Conservation (phyloP, 2,888 invertebrate species). For the Sympetrum striolatum region DNA sequence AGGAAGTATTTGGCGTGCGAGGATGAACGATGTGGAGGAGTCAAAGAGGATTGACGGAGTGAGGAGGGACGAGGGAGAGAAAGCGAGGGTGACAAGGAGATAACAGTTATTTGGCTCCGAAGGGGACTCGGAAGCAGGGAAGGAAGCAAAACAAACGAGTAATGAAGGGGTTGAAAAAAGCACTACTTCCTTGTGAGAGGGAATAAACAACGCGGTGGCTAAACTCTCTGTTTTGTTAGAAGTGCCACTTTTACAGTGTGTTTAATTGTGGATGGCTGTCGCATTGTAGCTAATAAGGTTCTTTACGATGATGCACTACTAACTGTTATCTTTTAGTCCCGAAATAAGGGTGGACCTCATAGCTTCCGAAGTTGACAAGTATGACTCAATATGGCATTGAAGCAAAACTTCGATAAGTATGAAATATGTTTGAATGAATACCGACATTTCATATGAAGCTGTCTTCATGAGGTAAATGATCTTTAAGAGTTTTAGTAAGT, state of each 20-base stretch:
- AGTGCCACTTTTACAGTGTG: neutral
- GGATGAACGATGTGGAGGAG: slow-evolving; percentile 36
- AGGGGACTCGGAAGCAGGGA: neutral
- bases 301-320: too few species aligned
- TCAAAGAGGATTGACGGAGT: slow-evolving; percentile 26
- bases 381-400: too few species aligned
- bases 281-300: neutral
- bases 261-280: neutral
- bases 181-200: neutral
- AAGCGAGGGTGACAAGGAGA: slow-evolving; percentile 23
- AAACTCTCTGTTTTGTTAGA: neutral
- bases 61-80: neutral
- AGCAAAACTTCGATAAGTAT: too few species aligned
- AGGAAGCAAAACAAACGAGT: neutral
- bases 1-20: slow-evolving; percentile 2
- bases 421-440: too few species aligned
- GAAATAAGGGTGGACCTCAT: too few species aligned
- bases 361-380: too few species aligned
- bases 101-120: slow-evolving; percentile 23
- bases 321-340: too few species aligned
- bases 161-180: neutral
- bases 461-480: too few species aligned
- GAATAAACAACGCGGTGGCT: neutral
- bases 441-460: too few species aligned
- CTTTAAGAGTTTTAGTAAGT: too few species aligned